Percentiles rank a stretch among this genome's conserved stretches.
Evolutionary conservation across 2,113 vertebrate species (phyloP).

Genomic region (Ursus arctos): DNA sequence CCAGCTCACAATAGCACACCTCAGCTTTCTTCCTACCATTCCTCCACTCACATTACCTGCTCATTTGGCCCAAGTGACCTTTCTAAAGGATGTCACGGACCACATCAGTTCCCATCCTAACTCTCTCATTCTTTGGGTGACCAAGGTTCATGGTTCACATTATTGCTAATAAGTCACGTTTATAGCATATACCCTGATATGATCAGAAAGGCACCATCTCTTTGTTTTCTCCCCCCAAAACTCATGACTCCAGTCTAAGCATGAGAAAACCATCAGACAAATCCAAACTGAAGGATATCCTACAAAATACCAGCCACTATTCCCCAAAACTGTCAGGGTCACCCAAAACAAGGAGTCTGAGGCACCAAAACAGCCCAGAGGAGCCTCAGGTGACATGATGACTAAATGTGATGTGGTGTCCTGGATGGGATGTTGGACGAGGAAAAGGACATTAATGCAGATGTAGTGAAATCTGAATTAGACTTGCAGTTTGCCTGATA

Average conservation of each 20-base stretch:
- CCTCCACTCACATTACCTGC: rapidly evolving
- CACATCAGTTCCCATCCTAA: neutral
- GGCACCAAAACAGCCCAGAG: neutral
- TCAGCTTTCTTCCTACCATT: rapidly evolving
- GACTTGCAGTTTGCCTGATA: too few species aligned
- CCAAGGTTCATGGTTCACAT: neutral
- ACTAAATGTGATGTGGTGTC: rapidly evolving
- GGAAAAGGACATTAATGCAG: neutral
- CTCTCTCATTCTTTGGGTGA: neutral
- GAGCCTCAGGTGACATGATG: rapidly evolving
- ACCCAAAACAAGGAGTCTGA: neutral
- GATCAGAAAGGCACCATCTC: rapidly evolving
- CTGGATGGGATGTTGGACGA: neutral
- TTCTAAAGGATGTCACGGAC: neutral
- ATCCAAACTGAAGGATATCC: neutral
- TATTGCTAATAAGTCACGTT: rapidly evolving
- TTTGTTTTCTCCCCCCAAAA: neutral
- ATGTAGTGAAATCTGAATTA: rapidly evolving
- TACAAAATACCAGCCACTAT: neutral
- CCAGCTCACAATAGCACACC: neutral
- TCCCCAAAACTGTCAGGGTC: neutral
- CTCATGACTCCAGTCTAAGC: too few species aligned
- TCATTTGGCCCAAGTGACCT: neutral
- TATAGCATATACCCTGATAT: rapidly evolving
- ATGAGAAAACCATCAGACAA: neutral